Base-by-base conservation (phyloP, 2,888 invertebrate genomes). In the Podotricha telesiphe region DNA sequence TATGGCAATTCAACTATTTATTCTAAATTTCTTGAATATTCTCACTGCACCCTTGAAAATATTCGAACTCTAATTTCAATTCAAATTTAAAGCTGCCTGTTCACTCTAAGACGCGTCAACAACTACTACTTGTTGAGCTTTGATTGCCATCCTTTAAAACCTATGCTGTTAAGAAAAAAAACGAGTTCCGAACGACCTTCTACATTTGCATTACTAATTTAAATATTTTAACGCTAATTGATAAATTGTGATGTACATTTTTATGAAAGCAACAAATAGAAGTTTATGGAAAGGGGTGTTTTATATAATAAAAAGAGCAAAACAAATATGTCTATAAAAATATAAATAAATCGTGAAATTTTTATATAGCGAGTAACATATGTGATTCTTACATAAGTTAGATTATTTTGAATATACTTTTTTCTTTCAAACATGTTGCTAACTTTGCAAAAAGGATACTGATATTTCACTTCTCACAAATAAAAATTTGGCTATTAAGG, bases 101-200 rank as follows among this genome's bases (percentile, higher is more conserved):
- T 62, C 13, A n/a, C 61, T 47, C 48, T 19, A 62, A 62, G 48
- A 37, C 62, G 34, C 62, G 34, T n/a, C 8, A 19, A 6, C n/a
- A 15, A 28, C 28, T 34, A 48, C 45, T 62, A 34, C 47, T 42
- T 40, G 5, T 58, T 20, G 48, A 20, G n/a, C 6, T 45, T 48
- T 58, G 37, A 0, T 22, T 17, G 37, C 45, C n/a, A 58, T 58
- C 48, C 48, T 66, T 47, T 34, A 56, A 48, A 48, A 34, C 17
- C 48, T 62, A 48, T 45, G 48, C 28, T 62, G 48, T 34, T 48
- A 28, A 34, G 47, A 62, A 62, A 65, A 62, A 63, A 65, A 66
- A 66, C 66, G 10, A 59, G 59, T 59, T 58, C 40, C 20, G 13
- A 1, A 7, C 20, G 66, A 40, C 66, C 66, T 66, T 66, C 66